Base-by-base conservation (phyloP, 2,113 vertebrate genomes). In the Psephotus haematonotus region DNA sequence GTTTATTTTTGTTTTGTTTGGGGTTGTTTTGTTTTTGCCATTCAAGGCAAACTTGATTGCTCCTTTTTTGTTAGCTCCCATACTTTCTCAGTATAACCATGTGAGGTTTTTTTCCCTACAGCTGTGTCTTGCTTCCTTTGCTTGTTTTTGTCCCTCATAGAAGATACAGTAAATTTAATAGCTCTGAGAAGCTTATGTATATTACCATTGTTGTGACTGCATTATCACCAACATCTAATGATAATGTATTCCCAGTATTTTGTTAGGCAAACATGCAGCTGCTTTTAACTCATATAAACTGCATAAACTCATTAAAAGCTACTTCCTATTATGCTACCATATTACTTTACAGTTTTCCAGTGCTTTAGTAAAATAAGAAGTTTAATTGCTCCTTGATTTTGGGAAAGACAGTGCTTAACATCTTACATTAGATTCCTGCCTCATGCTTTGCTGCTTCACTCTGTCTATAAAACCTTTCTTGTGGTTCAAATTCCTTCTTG, bases 211-310 rank as follows among this genome's bases (percentile, higher is more conserved):
- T 49, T 82, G 69, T 86, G 82, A 83, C 55, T 77, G 64, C 75
- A 93, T 68, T 90, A 88, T 24, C 33, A 35, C 11, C 47, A 71
- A 41, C 90, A 86, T 70, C 83, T 92, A 80, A 96, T 35, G 71
- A 67, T 76, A 90, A 89, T 67, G n/a, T 77, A 93, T 90, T 88
- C 68, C 31, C 49, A 4, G 8, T 88, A 94, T 90, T 91, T 96
- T 92, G 78, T 64, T 93, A 83, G 78, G 70, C 18, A 67, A 93
- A 94, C 37, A 86, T 67, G 71, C 59, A 90, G 83, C 71, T 80
- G 76, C 59, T 94, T 94, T 96, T 92, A 93, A 88, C 75, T 80
- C 85, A 70, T 49, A 86, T 57, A 88, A 95, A 93, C 84, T 77
- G 59, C 84, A 76, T 47, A 76, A 85, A 17, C 17, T 82, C 74